Conservation (phyloP, 2,888 invertebrate genomes). For the Drosophila anceps region DNA sequence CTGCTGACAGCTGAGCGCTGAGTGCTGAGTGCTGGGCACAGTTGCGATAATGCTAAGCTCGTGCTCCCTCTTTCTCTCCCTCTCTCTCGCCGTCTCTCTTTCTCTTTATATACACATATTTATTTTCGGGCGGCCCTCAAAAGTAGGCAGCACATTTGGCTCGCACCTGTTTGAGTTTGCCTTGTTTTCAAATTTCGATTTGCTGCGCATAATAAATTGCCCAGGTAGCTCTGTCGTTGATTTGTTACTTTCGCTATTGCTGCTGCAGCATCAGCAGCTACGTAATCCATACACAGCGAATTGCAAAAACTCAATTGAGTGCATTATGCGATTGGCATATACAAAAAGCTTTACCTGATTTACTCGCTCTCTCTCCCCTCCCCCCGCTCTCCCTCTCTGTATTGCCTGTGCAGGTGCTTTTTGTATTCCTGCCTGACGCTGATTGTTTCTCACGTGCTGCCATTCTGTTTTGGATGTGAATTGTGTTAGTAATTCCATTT, state of each 20-base stretch:
- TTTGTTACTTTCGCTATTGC: constrained; percentile 30
- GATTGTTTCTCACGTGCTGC: constrained; percentile 39
- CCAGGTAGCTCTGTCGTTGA: constrained; percentile 7
- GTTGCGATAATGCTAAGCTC: constrained; percentile 16
- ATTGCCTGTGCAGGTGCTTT: constrained; percentile 45
- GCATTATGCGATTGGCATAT: constrained; percentile 58
- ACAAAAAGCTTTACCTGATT: constrained; percentile 14
- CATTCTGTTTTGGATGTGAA: constrained; percentile 47
- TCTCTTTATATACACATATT: not conserved
- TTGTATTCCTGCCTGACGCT: constrained; percentile 13
- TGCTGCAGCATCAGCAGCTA: constrained; percentile 20
- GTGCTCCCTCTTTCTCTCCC: not conserved
- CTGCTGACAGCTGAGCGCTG: constrained; percentile 28
- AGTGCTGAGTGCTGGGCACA: constrained; percentile 4
- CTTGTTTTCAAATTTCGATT: constrained; percentile 40
- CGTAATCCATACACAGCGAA: constrained; percentile 7
- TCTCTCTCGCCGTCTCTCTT: not conserved
- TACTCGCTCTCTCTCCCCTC: not conserved
- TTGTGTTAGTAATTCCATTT: constrained; percentile 48
- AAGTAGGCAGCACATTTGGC: constrained; percentile 28
- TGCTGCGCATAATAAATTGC: constrained; percentile 45
- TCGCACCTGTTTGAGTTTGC: constrained; percentile 11
- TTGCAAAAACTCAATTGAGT: constrained; percentile 67
- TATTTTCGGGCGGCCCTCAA: not conserved
- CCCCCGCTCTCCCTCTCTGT: not conserved